phyloP scores from a whole-genome alignment of 2,888 invertebrate genomes.

The Mythimna albipuncta region DNA sequence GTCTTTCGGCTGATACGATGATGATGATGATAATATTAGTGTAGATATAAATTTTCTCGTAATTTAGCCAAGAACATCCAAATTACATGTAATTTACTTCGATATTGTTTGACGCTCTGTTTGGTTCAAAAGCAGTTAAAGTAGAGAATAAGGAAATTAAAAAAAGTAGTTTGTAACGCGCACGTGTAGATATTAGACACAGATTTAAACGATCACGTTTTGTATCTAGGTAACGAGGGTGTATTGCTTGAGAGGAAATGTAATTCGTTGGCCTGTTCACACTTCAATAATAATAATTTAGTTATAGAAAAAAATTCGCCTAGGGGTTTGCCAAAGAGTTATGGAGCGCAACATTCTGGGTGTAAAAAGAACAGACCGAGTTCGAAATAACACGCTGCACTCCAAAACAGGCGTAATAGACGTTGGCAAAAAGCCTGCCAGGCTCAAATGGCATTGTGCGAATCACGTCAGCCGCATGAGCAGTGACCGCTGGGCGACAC shows the following conservation, averaged over 20 bases:
- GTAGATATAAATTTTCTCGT: constrained; percentile 1
- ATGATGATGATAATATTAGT: too few relatives aligned
- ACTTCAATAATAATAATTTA: not conserved
- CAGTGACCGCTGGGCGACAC: too few relatives aligned
- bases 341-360: too few relatives aligned
- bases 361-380: too few relatives aligned
- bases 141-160: constrained; percentile 38
- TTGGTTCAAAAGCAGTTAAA: constrained; percentile 39
- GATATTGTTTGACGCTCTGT: constrained; percentile 58
- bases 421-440: too few relatives aligned
- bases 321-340: too few relatives aligned
- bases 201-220: constrained; percentile 26
- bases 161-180: constrained; percentile 41
- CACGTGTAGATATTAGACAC: constrained; percentile 31
- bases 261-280: not conserved
- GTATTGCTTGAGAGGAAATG: not conserved
- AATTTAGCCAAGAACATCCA: constrained; percentile 25
- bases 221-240: constrained; percentile 20
- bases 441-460: too few relatives aligned
- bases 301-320: too few relatives aligned
- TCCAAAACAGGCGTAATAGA: too few relatives aligned
- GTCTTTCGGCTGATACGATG: too few relatives aligned
- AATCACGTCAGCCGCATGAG: too few relatives aligned
- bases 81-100: constrained; percentile 52
- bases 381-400: too few relatives aligned